A percentile compares a stretch with the other conserved stretches of the same genome.
Conservation (phyloP, 2,888 invertebrate species). For the Trissolcus japonicus region DNA sequence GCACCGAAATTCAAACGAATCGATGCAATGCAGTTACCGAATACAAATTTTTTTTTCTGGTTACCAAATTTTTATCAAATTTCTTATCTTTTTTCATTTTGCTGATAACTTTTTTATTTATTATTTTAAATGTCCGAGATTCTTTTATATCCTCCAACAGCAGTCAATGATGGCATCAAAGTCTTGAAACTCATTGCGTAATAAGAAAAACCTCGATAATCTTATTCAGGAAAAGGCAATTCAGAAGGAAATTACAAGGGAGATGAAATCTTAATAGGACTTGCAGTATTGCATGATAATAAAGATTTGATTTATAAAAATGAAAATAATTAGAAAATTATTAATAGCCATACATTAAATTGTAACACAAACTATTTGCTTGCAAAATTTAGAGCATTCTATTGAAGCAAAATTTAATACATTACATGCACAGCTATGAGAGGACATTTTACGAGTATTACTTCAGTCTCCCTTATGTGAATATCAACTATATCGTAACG, state of each 20-base stretch:
- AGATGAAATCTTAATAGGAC: constrained; percentile 27
- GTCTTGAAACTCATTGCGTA: not conserved
- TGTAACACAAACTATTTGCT: not conserved
- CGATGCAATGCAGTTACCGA: constrained; percentile 28
- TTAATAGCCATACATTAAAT: constrained; percentile 17
- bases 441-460: constrained; percentile 1
- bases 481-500: constrained; percentile 1
- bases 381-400: not conserved
- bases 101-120: not conserved
- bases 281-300: constrained; percentile 21
- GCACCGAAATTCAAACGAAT: constrained; percentile 40
- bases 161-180: not conserved
- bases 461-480: not conserved
- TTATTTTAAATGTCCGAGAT: too few relatives aligned
- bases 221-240: constrained; percentile 27
- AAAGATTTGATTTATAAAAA: constrained; percentile 26
- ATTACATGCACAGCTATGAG: constrained; percentile 3
- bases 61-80: not conserved
- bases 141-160: too few relatives aligned
- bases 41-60: constrained; percentile 10
- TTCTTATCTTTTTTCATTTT: not conserved
- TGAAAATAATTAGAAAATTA: constrained; percentile 24
- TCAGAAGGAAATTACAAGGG: constrained; percentile 25
- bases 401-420: constrained; percentile 6
- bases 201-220: constrained; percentile 23